Base-by-base conservation (phyloP, 1,140 invertebrate species). In the Heterodera schachtii region DNA sequence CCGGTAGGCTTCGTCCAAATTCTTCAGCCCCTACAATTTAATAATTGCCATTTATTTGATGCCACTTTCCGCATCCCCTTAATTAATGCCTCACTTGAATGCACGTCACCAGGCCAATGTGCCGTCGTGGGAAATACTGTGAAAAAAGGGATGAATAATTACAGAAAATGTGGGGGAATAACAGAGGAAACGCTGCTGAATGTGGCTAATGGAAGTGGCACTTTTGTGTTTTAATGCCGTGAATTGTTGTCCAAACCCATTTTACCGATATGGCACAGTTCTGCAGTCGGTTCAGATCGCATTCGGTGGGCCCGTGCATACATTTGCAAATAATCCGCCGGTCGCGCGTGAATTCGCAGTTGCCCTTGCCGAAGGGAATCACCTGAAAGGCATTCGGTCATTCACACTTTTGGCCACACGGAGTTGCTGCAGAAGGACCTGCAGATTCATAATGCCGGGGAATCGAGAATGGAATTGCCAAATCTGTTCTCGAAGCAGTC, bases 261-360 rank as follows among this genome's bases (percentile, higher is more conserved):
- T 83, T 64, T 73, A 87, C 84, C 2, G 84, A 84, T 67, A 87
- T 86, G 44, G 86, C 85, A 77, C 85, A 86, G 52, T 86, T 86
- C 73, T 86, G 85, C 41, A 86, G 49, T n/a, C 85, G 74, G 71
- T 86, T 86, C 57, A 86, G 69, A 60, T 86, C 85, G 67, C 85
- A 86, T 49, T 86, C 85, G 13, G 86, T 86, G 67, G 87, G 85
- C 16, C 85, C 85, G 66, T 86, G 85, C 85, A 87, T 87, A 64
- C 85, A 86, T 44, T 75, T 87, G 78, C 85, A 86, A 41, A 76
- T 66, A 9, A 86, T 67, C n/a, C 78, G 79, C 6, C 80, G 66
- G 66, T 87, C 86, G 16, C 74, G 78, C 9, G 84, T 87, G 75
- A 71, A 87, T 60, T 87, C 86, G 82, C 85, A 86, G 66, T 87